Conservation (phyloP, 2,797 vertebrate species). For the Enteromius paludinosus region DNA sequence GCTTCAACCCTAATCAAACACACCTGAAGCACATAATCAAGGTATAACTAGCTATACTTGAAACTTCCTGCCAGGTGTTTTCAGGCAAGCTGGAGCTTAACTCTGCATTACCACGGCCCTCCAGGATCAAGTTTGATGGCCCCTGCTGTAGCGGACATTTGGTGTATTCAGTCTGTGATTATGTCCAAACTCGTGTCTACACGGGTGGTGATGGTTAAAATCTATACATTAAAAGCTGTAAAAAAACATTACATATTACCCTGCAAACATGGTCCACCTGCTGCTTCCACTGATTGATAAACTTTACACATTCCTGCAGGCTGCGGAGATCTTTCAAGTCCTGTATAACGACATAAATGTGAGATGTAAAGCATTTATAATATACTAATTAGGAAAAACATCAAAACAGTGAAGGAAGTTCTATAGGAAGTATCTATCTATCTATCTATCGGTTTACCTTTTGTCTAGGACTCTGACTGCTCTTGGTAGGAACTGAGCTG, state of each 20-base stretch:
- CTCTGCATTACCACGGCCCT: no score
- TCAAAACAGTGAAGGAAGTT: no score
- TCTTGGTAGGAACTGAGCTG: conserved; percentile 53
- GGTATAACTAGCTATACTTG: no score
- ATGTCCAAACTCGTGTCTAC: background rate
- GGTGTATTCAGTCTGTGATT: background rate
- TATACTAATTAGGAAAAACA: background rate
- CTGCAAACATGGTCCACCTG: conserved; percentile 55
- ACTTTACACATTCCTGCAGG: conserved; percentile 60
- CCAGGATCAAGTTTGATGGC: no score
- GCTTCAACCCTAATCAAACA: no score
- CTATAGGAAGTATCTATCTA: background rate
- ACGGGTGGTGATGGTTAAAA: background rate
- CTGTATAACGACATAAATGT: conserved; percentile 28
- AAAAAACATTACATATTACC: conserved; percentile 4
- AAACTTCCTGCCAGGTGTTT: no score
- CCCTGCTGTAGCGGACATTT: background rate
- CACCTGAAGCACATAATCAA: no score
- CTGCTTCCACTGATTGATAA: conserved; percentile 61
- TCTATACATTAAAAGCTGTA: background rate
- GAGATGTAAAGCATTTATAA: background rate
- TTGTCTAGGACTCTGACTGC: conserved; percentile 29
- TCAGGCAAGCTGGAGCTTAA: no score
- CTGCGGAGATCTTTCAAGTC: conserved; percentile 55
- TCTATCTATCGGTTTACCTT: conserved; percentile 37